A percentile compares a stretch with the other conserved stretches of the same genome.
These are phyloP conservation scores for Trichechus manatus DNA, from an alignment of 2,113 vertebrate species.

Conservation along the genomic window DNA sequence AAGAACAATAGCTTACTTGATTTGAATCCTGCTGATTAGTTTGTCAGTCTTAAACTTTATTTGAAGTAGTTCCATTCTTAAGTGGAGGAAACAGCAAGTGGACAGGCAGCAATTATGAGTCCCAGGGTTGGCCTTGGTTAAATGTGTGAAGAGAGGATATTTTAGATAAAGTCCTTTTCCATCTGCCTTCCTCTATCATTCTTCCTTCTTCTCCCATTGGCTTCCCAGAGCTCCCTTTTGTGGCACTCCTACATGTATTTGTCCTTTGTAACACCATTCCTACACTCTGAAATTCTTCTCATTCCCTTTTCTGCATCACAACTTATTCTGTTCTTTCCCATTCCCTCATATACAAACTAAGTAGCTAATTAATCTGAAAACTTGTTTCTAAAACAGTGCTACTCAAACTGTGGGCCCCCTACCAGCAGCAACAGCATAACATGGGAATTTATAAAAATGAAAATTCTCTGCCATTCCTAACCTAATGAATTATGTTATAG, in stretches of 20 bases:
- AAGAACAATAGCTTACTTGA: background rate
- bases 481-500: background rate
- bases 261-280: background rate
- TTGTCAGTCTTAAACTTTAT: background rate
- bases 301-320: background rate
- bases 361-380: slow-evolving; percentile 8
- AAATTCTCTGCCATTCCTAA: background rate
- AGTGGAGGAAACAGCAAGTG: background rate
- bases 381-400: background rate
- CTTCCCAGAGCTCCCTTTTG: background rate
- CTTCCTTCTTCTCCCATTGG: background rate
- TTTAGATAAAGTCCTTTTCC: background rate
- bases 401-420: background rate
- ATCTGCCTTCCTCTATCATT: background rate
- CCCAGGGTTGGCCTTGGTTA: background rate
- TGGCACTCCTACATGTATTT: background rate
- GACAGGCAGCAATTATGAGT: background rate
- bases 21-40: background rate
- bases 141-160: background rate
- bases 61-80: background rate
- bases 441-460: background rate
- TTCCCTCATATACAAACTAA: background rate
- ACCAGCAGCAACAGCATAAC: background rate
- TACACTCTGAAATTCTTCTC: background rate
- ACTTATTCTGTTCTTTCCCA: background rate